A percentile compares a stretch with the other conserved stretches of the same genome.
Evolutionary conservation across 2,888 invertebrate genomes (phyloP).

Genomic region (Cerastis rubricosa): DNA sequence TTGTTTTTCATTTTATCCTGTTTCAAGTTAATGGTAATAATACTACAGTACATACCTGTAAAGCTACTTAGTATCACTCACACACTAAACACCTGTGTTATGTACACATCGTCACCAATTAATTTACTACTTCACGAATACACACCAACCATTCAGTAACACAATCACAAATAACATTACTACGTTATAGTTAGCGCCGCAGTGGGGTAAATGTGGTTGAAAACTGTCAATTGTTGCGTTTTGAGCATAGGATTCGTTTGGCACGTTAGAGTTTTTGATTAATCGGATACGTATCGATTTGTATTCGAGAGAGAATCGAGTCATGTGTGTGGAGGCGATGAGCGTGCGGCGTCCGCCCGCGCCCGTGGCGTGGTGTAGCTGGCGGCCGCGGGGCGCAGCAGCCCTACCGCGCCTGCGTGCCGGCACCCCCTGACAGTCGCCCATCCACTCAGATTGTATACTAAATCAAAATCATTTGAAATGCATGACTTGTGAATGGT

Average conservation of each 20-base stretch:
- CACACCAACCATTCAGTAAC: conserved; percentile 76
- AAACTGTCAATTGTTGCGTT: conserved; percentile 61
- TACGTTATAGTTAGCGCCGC: conserved; percentile 63
- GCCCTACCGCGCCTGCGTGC: conserved; percentile 83
- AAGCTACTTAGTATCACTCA: conserved; percentile 56
- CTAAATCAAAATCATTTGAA: conserved; percentile 52
- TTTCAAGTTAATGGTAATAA: conserved; percentile 10
- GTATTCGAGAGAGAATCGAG: conserved; percentile 73
- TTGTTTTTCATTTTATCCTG: conserved; percentile 10
- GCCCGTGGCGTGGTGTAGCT: conserved; percentile 80
- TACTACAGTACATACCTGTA: conserved; percentile 68
- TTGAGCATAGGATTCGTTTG: conserved; percentile 72
- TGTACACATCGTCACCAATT: conserved; percentile 69
- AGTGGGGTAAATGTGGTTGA: conserved; percentile 34
- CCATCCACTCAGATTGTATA: conserved; percentile 74
- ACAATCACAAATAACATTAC: conserved; percentile 71
- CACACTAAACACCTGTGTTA: conserved; percentile 62
- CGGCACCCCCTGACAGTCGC: conserved; percentile 72
- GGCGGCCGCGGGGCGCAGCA: conserved; percentile 81
- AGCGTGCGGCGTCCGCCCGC: conserved; percentile 80
- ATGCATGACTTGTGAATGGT: conserved; percentile 1
- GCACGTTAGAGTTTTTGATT: conserved; percentile 73
- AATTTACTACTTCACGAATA: conserved; percentile 67
- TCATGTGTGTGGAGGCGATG: conserved; percentile 66
- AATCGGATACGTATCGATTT: conserved; percentile 84